Evolutionary conservation across 2,888 invertebrate species (phyloP).

Genomic region (Spialia ferax): DNA sequence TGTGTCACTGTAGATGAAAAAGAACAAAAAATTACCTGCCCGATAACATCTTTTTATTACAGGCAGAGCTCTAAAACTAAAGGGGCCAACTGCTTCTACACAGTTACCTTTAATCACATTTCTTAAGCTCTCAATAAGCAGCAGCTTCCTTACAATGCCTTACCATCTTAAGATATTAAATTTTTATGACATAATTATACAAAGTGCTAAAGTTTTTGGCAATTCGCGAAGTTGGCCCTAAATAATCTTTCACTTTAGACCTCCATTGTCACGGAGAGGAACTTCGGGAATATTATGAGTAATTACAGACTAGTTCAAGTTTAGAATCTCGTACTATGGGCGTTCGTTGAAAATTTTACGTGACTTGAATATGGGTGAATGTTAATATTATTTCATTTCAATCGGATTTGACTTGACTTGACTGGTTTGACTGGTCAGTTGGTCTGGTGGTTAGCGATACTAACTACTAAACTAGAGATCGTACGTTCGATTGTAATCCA

Average conservation of each 20-base stretch:
- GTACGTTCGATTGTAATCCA: too few relatives aligned
- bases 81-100: too few relatives aligned
- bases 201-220: conserved; percentile 18
- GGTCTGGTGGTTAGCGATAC: too few relatives aligned
- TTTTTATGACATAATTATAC: conserved; percentile 32
- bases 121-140: background rate
- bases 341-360: background rate
- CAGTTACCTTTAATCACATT: too few relatives aligned
- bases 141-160: background rate
- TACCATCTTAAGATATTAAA: conserved; percentile 31
- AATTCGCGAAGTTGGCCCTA: conserved; percentile 18
- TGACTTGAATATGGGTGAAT: conserved; percentile 2
- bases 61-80: too few relatives aligned
- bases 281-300: conserved; percentile 23
- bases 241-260: conserved; percentile 29
- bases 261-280: background rate
- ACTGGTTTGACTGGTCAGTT: too few relatives aligned
- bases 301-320: conserved; percentile 20
- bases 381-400: background rate
- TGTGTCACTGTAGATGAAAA: too few relatives aligned
- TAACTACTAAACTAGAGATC: background rate
- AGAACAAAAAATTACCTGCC: too few relatives aligned
- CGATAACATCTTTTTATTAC: too few relatives aligned
- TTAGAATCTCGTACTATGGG: conserved; percentile 5
- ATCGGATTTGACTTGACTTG: too few relatives aligned